These are phyloP conservation scores for Cheilosia scutellata DNA, from an alignment of 2,888 invertebrate species.

Conservation along the genomic window DNA sequence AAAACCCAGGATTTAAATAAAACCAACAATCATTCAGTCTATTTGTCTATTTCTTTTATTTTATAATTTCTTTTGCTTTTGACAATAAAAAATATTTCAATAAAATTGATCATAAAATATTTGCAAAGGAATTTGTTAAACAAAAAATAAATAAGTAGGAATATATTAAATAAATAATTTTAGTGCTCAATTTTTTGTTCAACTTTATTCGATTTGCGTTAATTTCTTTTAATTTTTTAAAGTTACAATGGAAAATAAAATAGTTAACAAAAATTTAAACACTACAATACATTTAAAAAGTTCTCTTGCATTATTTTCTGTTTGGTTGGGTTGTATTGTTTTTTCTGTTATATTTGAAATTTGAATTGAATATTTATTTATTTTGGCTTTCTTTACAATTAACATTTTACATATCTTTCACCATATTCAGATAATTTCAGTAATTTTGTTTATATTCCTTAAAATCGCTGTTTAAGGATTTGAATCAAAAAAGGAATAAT, in stretches of 20 bases:
- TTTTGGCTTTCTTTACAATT: slow-evolving; percentile 76
- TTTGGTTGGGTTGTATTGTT: slow-evolving; percentile 63
- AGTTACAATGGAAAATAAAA: slow-evolving; percentile 16
- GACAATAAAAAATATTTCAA: slow-evolving; percentile 75
- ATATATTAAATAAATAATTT: slow-evolving; percentile 34
- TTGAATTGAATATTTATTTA: slow-evolving; percentile 52
- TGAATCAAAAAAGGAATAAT: slow-evolving; percentile 34
- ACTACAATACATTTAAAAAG: slow-evolving; percentile 40
- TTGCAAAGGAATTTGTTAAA: slow-evolving; percentile 60
- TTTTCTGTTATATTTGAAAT: slow-evolving; percentile 64
- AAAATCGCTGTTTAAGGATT: slow-evolving; percentile 69
- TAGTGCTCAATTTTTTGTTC: slow-evolving; percentile 54
- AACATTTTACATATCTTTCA: slow-evolving; percentile 77
- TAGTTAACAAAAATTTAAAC: slow-evolving; percentile 29
- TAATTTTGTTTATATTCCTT: slow-evolving; percentile 75
- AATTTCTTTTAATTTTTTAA: slow-evolving; percentile 25
- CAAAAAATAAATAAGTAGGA: slow-evolving; percentile 31
- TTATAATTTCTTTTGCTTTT: slow-evolving; percentile 73
- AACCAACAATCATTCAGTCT: slow-evolving; percentile 71
- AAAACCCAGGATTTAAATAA: slow-evolving; percentile 22
- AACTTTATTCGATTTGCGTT: slow-evolving; percentile 34
- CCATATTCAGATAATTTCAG: slow-evolving; percentile 77
- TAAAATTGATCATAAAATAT: slow-evolving; percentile 69
- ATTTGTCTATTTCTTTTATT: slow-evolving; percentile 77
- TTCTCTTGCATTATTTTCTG: slow-evolving; percentile 61